Conservation (phyloP, 2,888 invertebrate genomes). For the Synanthedon myopaeformis region DNA sequence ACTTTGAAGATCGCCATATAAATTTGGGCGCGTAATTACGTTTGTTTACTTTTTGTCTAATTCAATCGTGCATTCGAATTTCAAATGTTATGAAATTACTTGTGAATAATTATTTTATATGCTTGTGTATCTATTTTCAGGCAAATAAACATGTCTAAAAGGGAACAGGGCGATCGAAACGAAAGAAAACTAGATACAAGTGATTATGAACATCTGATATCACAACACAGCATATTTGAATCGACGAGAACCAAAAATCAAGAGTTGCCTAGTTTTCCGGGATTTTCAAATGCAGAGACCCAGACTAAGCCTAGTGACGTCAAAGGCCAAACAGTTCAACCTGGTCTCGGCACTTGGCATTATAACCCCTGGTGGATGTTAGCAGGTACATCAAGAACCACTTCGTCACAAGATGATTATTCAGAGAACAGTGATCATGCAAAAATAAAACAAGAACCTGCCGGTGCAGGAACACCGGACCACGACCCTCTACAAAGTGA, state of each 20-base stretch:
- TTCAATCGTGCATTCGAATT: not conserved
- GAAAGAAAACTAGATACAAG: constrained; percentile 61
- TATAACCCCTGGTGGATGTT: constrained; percentile 70
- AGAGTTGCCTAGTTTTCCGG: constrained; percentile 62
- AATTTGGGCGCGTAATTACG: constrained; percentile 51
- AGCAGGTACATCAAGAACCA: constrained; percentile 58
- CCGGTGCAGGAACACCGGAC: constrained; percentile 53
- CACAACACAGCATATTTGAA: constrained; percentile 65
- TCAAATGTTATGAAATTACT: too few species aligned
- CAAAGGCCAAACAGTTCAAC: constrained; percentile 47
- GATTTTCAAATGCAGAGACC: constrained; percentile 65
- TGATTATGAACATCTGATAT: constrained; percentile 63
- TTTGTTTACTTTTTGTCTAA: constrained; percentile 42
- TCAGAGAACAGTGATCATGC: constrained; percentile 54
- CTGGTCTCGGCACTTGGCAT: constrained; percentile 59
- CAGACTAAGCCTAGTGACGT: constrained; percentile 63
- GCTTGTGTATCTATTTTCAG: not conserved
- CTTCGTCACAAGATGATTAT: constrained; percentile 58
- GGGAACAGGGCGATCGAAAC: constrained; percentile 56
- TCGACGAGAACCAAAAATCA: constrained; percentile 52
- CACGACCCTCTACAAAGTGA: constrained; percentile 52
- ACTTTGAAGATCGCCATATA: not conserved
- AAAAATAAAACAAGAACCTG: constrained; percentile 60
- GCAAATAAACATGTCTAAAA: constrained; percentile 53
- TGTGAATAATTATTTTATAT: not conserved